Percentiles rank a stretch among this genome's conserved stretches.
These are phyloP conservation scores for Cettia cetti DNA, from an alignment of 2,113 vertebrate species.

Conservation along the genomic window DNA sequence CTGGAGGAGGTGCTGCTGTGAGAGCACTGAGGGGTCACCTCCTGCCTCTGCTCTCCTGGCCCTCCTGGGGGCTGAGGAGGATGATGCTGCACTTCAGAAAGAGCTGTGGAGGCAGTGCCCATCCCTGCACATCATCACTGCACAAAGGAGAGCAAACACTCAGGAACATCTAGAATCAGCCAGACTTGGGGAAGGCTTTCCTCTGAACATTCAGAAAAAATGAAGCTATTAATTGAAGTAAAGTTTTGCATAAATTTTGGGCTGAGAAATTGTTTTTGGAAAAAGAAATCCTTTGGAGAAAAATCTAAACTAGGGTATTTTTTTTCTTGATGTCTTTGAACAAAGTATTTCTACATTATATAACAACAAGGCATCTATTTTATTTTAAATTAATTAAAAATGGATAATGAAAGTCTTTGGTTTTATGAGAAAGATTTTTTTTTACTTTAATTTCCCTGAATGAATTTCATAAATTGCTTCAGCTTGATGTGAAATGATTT, in stretches of 20 bases:
- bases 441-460: neutral
- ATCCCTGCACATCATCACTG: neutral
- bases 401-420: neutral
- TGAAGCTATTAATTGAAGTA: neutral
- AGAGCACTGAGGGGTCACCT: neutral
- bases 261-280: neutral
- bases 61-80: fast-evolving
- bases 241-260: neutral
- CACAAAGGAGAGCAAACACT: neutral
- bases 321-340: neutral
- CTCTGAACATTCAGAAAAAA: neutral
- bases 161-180: neutral
- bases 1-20: neutral
- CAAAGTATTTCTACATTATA: neutral
- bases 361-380: neutral
- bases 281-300: neutral
- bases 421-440: neutral
- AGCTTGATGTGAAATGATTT: neutral
- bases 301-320: neutral
- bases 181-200: neutral
- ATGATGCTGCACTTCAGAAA: neutral
- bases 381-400: neutral
- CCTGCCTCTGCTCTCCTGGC: neutral
- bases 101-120: neutral
- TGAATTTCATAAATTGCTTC: neutral